Percentiles rank a stretch among this genome's conserved stretches.
Conservation (phyloP, 1,140 invertebrate species). For the Papilio xuthus region DNA sequence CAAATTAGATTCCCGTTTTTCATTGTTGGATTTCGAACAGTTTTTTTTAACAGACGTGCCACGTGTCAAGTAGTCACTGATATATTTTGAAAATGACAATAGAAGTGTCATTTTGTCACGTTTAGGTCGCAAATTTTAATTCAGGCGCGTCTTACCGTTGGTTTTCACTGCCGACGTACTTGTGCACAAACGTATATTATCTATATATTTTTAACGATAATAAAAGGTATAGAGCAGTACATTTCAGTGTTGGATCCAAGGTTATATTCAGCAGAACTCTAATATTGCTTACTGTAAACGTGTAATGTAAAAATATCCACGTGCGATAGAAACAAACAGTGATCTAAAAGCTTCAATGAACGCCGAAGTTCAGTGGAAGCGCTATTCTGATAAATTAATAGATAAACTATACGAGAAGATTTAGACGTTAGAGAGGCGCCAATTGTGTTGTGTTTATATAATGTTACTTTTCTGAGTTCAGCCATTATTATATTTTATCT, state of each 20-base stretch:
- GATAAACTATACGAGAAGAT: background rate
- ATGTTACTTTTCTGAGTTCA: background rate
- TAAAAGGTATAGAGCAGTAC: no score
- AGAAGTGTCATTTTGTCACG: no score
- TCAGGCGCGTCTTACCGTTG: no score
- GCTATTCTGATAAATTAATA: background rate
- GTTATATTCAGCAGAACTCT: background rate
- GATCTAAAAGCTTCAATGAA: slow-evolving; percentile 1
- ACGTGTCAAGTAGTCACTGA: background rate
- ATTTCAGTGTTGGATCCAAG: no score
- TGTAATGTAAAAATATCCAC: background rate
- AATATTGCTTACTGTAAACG: background rate
- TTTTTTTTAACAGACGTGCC: background rate
- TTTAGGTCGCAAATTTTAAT: no score
- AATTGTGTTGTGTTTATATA: background rate
- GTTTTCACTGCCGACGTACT: no score
- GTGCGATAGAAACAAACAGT: background rate
- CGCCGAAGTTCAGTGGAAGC: background rate
- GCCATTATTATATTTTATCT: background rate
- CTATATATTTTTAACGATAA: no score
- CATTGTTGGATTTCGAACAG: background rate
- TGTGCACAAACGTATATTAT: no score
- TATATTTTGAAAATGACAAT: background rate
- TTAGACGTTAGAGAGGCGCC: background rate
- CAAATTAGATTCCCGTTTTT: background rate